Evolutionary conservation across 2,888 invertebrate genomes (phyloP).

Genomic region (Nemoura dubitans): DNA sequence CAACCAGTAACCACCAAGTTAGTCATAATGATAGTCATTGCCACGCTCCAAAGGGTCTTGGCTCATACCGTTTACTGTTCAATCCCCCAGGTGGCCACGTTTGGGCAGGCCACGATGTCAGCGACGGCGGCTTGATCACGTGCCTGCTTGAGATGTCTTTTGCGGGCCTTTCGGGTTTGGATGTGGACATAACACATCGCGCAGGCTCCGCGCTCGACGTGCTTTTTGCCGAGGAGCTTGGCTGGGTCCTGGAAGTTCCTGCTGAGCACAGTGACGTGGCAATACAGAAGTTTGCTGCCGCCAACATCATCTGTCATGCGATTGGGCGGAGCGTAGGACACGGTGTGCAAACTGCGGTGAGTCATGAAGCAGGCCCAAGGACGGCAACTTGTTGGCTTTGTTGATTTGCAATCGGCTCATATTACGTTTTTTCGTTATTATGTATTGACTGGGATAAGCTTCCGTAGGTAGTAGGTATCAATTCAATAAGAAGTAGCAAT

Average conservation of each 20-base stretch:
- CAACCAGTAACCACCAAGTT: too few relatives aligned
- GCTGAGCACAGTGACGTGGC: conserved; percentile 67
- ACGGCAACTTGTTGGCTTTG: not conserved
- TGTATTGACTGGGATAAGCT: too few relatives aligned
- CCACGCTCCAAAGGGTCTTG: too few relatives aligned
- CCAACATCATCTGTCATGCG: conserved; percentile 69
- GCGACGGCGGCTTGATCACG: conserved; percentile 94
- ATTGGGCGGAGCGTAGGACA: conserved; percentile 74
- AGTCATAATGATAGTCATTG: too few relatives aligned
- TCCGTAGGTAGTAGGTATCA: too few relatives aligned
- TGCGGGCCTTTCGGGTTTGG: conserved; percentile 84
- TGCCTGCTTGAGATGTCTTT: conserved; percentile 96
- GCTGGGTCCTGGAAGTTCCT: conserved; percentile 82
- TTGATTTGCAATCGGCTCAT: too few relatives aligned
- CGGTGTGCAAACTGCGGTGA: conserved; percentile 73
- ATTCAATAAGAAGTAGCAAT: too few relatives aligned
- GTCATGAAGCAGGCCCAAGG: conserved; percentile 48
- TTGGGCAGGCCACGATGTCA: conserved; percentile 92
- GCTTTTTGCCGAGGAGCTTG: conserved; percentile 86
- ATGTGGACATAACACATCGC: conserved; percentile 69
- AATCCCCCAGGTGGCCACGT: conserved; percentile 68
- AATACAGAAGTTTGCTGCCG: conserved; percentile 67
- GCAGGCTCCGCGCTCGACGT: conserved; percentile 64
- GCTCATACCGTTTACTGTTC: too few relatives aligned
- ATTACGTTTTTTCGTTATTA: too few relatives aligned